Conservation (phyloP, 1,140 invertebrate species). For the Drosophila orena region DNA sequence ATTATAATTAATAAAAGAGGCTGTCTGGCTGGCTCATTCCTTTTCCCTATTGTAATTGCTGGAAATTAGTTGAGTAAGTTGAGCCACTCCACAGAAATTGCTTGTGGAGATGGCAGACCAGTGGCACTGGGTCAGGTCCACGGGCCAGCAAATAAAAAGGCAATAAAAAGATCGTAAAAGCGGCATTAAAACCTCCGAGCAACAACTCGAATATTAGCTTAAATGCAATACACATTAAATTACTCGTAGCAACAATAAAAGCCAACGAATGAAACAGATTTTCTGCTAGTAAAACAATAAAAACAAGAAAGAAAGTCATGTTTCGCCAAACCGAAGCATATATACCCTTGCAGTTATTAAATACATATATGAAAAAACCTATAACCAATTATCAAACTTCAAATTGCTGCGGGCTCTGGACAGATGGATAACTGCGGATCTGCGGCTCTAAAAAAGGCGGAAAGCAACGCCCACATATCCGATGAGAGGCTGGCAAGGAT, state of each 20-base stretch:
- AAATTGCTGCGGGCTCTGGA: too few species aligned
- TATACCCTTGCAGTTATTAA: too few species aligned
- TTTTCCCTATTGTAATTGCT: constrained; percentile 58
- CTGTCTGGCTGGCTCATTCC: constrained; percentile 1
- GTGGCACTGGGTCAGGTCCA: constrained; percentile 23
- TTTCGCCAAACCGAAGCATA: too few species aligned
- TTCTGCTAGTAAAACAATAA: constrained; percentile 83
- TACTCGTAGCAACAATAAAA: constrained; percentile 79
- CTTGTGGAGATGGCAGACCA: constrained; percentile 12
- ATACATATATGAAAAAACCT: too few species aligned
- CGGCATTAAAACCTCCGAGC: constrained; percentile 57
- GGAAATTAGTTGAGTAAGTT: constrained; percentile 74
- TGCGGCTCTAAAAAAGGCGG: too few species aligned
- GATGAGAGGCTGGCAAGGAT: constrained; percentile 37
- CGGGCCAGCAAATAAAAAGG: constrained; percentile 67
- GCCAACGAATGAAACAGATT: constrained; percentile 78
- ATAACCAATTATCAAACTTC: too few species aligned
- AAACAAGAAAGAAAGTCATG: constrained; percentile 7
- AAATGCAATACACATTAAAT: constrained; percentile 82
- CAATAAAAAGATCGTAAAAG: constrained; percentile 78
- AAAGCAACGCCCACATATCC: constrained; percentile 1
- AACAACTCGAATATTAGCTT: constrained; percentile 78
- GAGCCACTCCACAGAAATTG: constrained; percentile 19
- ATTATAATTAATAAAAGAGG: constrained; percentile 53
- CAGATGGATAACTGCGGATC: too few species aligned